Evolutionary conservation across 2,797 vertebrate genomes (phyloP), one percentile per base, ranked within the genome.

Genomic region (Helostoma temminkii): DNA sequence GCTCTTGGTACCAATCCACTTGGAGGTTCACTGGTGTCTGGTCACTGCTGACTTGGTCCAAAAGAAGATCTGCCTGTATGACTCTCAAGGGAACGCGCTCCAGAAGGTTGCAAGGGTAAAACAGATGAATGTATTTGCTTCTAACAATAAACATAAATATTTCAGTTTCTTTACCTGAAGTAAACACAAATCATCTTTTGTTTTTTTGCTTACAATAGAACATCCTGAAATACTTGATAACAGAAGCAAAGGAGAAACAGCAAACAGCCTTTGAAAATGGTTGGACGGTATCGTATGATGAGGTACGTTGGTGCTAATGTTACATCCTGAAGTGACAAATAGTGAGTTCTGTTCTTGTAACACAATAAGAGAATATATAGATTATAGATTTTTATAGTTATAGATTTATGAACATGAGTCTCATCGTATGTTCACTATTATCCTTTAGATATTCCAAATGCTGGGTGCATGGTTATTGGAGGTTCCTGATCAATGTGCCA

Each of bases 21-120:
- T 98, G 92, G 96, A 98, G 91, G 96, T 99, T 77, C 98, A 99
- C 92, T 99, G 98, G 98, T 99, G 97, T 84, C 94, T 99, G 74
- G 96, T 99, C 89, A 95, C 95, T 36, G 96, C 96, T 78, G 95
- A 98, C 85, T 93, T 97, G 39, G 89, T 92, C 68, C 94, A 85
- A 80, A 94, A 96, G 90, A 96, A 93, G 85, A 96, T 99, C 91
- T 96, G 94, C 64, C 95, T 98, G 80, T 98, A 97, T 5, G 97
- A 99, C 93, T 99, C 97, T 76, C 97, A 98, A 92, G 96, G 96
- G 88, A 95, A 95, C 80, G 93, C 95, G 46, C 96, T 96, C 80
- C 97, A 96, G 81, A 96, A 97, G 80, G 96, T 96, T 66, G 95
- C 85, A 26, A 59, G 82, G 89, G 91, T 93, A 89, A 85, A 2